These are phyloP conservation scores for Haliclona indistincta DNA, from an alignment of 37 sponge, comb jelly and placozoan genomes.

Conservation along the genomic window DNA sequence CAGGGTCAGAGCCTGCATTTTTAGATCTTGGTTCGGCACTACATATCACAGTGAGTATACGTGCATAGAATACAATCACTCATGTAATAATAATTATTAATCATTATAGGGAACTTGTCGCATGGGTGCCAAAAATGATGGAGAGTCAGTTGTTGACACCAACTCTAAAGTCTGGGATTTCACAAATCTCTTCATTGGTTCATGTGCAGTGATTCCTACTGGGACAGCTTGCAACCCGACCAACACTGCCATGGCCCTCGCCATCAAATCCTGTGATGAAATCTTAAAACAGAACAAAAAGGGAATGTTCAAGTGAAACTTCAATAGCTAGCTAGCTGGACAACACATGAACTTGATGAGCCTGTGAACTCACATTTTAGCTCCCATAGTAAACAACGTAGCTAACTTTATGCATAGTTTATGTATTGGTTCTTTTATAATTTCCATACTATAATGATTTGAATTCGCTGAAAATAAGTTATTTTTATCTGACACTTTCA, in stretches of 20 bases:
- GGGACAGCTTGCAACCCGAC: conserved; percentile 62
- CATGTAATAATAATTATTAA: neutral
- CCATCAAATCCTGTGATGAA: conserved; percentile 20
- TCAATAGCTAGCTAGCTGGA: too few species aligned
- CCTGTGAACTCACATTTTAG: too few species aligned
- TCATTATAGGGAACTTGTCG: conserved; percentile 43
- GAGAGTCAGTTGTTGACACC: conserved; percentile 33
- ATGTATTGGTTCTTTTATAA: too few species aligned
- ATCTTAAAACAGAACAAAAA: conserved; percentile 6
- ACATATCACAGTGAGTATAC: conserved; percentile 51
- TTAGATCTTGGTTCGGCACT: conserved; percentile 33
- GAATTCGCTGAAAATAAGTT: too few species aligned
- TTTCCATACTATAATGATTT: too few species aligned
- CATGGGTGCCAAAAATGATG: conserved; percentile 29
- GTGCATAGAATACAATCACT: neutral
- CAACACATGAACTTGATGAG: too few species aligned
- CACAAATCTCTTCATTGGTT: conserved; percentile 47
- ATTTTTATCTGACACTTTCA: too few species aligned
- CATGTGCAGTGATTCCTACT: conserved; percentile 58
- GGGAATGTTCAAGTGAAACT: too few species aligned
- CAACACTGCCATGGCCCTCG: conserved; percentile 50
- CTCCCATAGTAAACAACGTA: too few species aligned
- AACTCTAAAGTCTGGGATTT: conserved; percentile 35
- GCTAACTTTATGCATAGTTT: too few species aligned
- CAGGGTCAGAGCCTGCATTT: conserved; percentile 53